Evolutionary conservation across 1,140 invertebrate genomes (phyloP), one percentile per base, ranked within the genome.

Genomic region (Rhagoletis pomonella): DNA sequence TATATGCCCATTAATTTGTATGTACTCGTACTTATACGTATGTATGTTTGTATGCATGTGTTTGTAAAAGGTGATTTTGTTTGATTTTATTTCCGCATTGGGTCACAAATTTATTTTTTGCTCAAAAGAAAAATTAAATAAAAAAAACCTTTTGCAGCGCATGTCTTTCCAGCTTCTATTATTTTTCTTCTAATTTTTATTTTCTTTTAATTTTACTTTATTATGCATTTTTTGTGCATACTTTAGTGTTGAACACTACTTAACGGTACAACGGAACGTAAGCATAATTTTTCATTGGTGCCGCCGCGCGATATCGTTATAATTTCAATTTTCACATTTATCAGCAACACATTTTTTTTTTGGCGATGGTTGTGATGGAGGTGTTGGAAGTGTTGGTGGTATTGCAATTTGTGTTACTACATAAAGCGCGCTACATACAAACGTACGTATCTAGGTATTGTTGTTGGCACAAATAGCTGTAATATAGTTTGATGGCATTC

Each of bases 401-500:
- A 4, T 62, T 62, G 10, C 60, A 62, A 1, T 62, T 62, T 7
- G 10, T 62, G 10, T 62, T 62, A 12, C 60, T 55, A 55, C 50
- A 55, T 62, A n/a, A 62, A 14, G 4, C 3, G 60, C 4, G 2
- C 60, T 62, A 65, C 64, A 67, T 19, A 19, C 62, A 64, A 5
- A 19, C 62, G 29, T 19, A 64, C 4, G 29, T 2, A 2, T n/a
- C 19, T 67, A 47, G 3, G n/a, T n/a, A n/a, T 39, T n/a, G 67
- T 73, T 73, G 67, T 9, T 42, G 67, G 12, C 67, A 39, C 67
- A 73, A 73, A 73, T 73, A 47, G 67, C 67, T 17, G 17, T 73
- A 73, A 73, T 73, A 73, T 73, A 73, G 67, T 73, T 73, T 73
- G 67, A 73, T 73, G 67, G 67, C 67, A n/a, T 73, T 73, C 67